phyloP scores from a whole-genome alignment of 2,797 vertebrate genomes.

The Vipera ursinii region DNA sequence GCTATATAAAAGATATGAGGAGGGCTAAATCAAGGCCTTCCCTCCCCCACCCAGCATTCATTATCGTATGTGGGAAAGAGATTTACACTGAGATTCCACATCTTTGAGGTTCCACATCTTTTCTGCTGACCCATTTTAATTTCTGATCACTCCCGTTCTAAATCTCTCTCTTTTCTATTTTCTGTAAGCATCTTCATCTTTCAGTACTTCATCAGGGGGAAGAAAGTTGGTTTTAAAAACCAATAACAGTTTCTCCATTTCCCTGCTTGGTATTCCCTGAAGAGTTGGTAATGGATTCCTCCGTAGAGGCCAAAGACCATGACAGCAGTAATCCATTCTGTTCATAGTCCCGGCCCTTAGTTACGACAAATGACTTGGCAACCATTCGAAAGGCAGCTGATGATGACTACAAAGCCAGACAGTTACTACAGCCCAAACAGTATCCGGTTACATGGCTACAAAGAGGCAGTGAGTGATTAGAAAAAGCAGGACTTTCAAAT shows the following conservation, averaged over 20 bases:
- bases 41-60: not conserved
- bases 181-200: slow-evolving; percentile 33
- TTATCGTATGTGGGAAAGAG: not conserved
- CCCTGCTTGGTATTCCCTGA: slow-evolving; percentile 42
- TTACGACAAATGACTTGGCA: slow-evolving; percentile 59
- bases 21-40: not conserved
- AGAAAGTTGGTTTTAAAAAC: slow-evolving; percentile 25
- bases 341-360: slow-evolving; percentile 51
- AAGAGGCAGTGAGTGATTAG: slow-evolving; percentile 5
- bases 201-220: slow-evolving; percentile 26
- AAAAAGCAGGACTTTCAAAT: slow-evolving; percentile 16
- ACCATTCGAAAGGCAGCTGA: slow-evolving; percentile 50
- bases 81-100: not conserved
- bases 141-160: not conserved
- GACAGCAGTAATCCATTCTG: slow-evolving; percentile 53
- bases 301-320: slow-evolving; percentile 47
- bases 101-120: not conserved
- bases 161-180: not conserved
- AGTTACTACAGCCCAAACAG: slow-evolving; percentile 29
- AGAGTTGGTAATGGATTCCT: slow-evolving; percentile 50
- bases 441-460: slow-evolving; percentile 42
- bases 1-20: not conserved
- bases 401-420: slow-evolving; percentile 47
- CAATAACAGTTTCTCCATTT: not conserved
- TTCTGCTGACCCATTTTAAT: not conserved